Base-by-base conservation (phyloP, 2,797 vertebrate species). In the Falco cherrug region DNA sequence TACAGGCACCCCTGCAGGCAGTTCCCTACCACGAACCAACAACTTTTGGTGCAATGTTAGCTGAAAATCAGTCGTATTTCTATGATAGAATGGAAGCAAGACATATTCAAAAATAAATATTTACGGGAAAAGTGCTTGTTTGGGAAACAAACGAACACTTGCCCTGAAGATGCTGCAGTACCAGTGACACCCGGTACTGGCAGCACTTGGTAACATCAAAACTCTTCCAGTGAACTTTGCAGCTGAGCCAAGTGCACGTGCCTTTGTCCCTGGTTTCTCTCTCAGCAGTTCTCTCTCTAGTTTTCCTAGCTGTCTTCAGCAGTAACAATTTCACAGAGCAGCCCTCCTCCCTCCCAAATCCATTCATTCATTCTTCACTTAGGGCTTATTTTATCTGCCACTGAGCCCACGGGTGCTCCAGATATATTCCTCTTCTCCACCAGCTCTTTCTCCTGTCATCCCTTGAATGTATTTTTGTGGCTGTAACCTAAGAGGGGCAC, bases 241-340 rank as follows among this genome's bases (percentile, higher is more conserved):
- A 4, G 0, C 18, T 11, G 37, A 28, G 45, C 29, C 15, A 41
- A 39, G 29, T 5, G 47, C 77, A 71, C 20, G 4, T 2, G 4
- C 26, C 28, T 74, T 63, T 6, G 1, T 28, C 45, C 18, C 45
- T 45, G 45, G 45, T 19, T 45, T 45, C 45, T 45, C 45, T 45
- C 45, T 45, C 24, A 26, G 13, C 0, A 73, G n/a, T 77, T 48
- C 73, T 43, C 18, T 51, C 51, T 41, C 13, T 41, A n/a, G 4
- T 63, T 43, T 63, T 63, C 82, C 68, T 61, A 57, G 47, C 37
- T 89, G 11, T 43, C 43, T 74, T 56, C 31, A 67, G 48, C 39
- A 67, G 51, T 24, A 76, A 16, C 22, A 4, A 45, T 48, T 47
- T 21, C 31, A 71, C 28, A 80, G 47, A 73, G 45, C 33, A 48